These are phyloP conservation scores for Melospiza melodia DNA, from an alignment of 2,113 vertebrate genomes.

Conservation along the genomic window DNA sequence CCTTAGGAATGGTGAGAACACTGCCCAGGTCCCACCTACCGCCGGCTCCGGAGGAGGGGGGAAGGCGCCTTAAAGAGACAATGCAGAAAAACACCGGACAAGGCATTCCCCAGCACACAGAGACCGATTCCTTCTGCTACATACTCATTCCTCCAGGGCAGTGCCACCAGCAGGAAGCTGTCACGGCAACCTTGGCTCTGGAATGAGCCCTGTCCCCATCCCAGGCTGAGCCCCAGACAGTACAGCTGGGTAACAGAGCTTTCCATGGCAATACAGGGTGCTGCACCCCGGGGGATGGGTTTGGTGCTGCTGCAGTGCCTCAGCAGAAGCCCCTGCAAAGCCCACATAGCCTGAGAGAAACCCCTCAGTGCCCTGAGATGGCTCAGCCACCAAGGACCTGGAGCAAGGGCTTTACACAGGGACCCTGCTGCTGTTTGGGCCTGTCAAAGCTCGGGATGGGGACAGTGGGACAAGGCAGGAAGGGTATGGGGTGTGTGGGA, in stretches of 20 bases:
- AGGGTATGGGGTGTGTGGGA: background rate
- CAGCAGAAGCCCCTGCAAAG: background rate
- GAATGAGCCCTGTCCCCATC: background rate
- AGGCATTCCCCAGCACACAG: background rate
- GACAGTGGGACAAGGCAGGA: background rate
- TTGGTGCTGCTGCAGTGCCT: background rate
- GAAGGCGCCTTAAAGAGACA: slow-evolving; percentile 23
- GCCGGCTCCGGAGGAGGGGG: background rate
- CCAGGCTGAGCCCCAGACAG: fast-evolving
- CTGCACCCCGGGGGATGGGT: background rate
- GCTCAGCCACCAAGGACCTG: background rate
- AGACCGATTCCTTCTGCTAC: background rate
- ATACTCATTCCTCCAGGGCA: background rate
- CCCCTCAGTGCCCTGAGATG: background rate
- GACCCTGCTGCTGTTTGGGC: background rate
- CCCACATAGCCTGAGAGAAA: background rate
- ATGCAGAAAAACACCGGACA: background rate
- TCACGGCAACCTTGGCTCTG: background rate
- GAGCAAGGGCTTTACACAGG: background rate
- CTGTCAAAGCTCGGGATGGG: background rate
- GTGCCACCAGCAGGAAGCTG: background rate
- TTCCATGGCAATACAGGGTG: fast-evolving
- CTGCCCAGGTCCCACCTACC: background rate
- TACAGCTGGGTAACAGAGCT: background rate
- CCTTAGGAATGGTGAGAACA: background rate